A percentile compares a stretch with the other conserved stretches of the same genome.
phyloP scores from a whole-genome alignment of 92 coral and sea anemone species.

The Hydrozoanthus gracilis region DNA sequence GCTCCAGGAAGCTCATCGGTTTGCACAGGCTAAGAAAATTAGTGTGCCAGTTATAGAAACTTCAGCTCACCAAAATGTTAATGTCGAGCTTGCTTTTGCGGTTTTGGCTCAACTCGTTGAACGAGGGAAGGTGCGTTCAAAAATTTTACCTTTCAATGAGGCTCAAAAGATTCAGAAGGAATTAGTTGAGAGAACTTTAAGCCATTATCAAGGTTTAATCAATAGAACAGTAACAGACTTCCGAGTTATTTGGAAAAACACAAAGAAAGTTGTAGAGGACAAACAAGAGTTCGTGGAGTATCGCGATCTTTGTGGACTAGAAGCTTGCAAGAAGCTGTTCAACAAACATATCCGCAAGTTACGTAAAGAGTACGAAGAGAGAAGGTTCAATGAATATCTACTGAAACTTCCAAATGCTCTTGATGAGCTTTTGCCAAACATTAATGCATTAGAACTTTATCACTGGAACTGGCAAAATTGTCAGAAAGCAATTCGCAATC shows the following conservation, averaged over 20 bases:
- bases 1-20: slow-evolving; percentile 90
- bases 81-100: slow-evolving; percentile 91
- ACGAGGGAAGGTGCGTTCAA: slow-evolving; percentile 92
- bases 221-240: slow-evolving; percentile 85
- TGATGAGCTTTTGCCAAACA: slow-evolving; percentile 90
- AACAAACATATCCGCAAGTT: slow-evolving; percentile 91
- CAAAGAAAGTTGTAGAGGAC: slow-evolving; percentile 84
- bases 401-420: slow-evolving; percentile 91
- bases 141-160: slow-evolving; percentile 88
- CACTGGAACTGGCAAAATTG: slow-evolving; percentile 92
- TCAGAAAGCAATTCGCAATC: slow-evolving; percentile 82
- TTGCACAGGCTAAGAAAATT: slow-evolving; percentile 90
- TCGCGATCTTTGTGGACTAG: slow-evolving; percentile 90
- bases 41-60: slow-evolving; percentile 91
- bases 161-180: slow-evolving; percentile 87
- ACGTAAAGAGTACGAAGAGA: slow-evolving; percentile 88
- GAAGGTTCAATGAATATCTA: slow-evolving; percentile 84
- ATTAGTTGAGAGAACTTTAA: slow-evolving; percentile 71
- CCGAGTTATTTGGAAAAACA: slow-evolving; percentile 94
- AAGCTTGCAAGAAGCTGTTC: slow-evolving; percentile 90
- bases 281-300: slow-evolving; percentile 73
- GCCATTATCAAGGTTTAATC: slow-evolving; percentile 86
- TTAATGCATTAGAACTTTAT: slow-evolving; percentile 76
- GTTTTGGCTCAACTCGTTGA: slow-evolving; percentile 92
- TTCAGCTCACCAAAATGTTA: slow-evolving; percentile 88